Evolutionary conservation across 2,888 invertebrate genomes (phyloP).

Genomic region (Leptothorax acervorum): DNA sequence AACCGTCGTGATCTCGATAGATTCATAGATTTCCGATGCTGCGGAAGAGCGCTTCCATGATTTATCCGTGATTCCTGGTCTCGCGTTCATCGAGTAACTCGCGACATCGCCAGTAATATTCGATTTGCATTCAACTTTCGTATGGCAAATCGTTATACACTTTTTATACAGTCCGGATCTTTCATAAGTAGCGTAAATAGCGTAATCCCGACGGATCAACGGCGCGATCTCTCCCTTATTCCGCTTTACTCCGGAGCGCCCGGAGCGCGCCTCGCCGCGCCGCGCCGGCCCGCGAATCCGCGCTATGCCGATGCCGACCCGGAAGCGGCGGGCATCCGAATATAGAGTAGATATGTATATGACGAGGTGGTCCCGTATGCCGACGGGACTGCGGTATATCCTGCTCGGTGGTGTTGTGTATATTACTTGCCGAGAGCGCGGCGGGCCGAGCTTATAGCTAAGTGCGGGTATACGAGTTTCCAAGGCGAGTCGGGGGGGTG

Average conservation of each 20-base stretch:
- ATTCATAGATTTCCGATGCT: background rate
- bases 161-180: background rate
- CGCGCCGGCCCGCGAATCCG: slow-evolving; percentile 58
- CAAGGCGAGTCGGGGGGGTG: slow-evolving; percentile 1
- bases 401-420: slow-evolving; percentile 9
- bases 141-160: background rate
- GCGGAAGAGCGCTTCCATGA: background rate
- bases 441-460: background rate
- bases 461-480: slow-evolving; percentile 15
- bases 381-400: background rate
- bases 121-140: background rate
- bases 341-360: slow-evolving; percentile 12
- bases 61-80: background rate
- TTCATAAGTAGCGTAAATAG: background rate
- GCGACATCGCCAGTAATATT: background rate
- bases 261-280: background rate
- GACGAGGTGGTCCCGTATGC: background rate
- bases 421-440: slow-evolving; percentile 43
- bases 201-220: background rate
- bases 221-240: slow-evolving; percentile 15
- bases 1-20: background rate
- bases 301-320: slow-evolving; percentile 70
- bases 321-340: slow-evolving; percentile 57
- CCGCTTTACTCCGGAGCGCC: background rate
- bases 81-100: background rate